Evolutionary conservation across 2,113 vertebrate genomes (phyloP), one percentile per base, ranked within the genome.

Genomic region (Ceyx melanurus): DNA sequence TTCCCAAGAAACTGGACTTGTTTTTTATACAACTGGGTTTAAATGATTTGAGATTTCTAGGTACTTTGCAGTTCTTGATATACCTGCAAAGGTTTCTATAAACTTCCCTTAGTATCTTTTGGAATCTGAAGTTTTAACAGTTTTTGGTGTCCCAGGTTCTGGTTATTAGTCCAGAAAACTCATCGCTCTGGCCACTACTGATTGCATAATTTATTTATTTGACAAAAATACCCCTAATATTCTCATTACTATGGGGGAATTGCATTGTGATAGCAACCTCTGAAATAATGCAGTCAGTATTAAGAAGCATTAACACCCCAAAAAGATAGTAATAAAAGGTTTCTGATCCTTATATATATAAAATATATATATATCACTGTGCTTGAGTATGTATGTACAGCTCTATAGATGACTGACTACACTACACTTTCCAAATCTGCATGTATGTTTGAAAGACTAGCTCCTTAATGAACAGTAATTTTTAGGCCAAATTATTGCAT

Each of bases 131-230:
- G 13, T 73, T 76, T 75, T 45, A 61, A 9, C 51, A 3, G 0
- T 60, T 54, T 78, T 8, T 78, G 7, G 0, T 72, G 5, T 76
- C 17, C 17, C 12, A 17, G 7, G 20, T 61, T 68, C 57, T 68
- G 15, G 9, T 11, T 5, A 1, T 71, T 77, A 6, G 5, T 54
- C 23, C 6, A 1, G 17, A 56, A n/a, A 7, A 43, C 12, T 0
- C 2, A 28, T n/a, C 5, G 0, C 14, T 43, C 26, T 82, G 23
- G 11, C 21, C 29, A 3, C 18, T 67, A 23, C 25, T 84, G 35
- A 12, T 11, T 10, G 6, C 4, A 4, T 26, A 4, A 86, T 78
- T 86, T 19, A 40, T 40, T 81, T 75, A 9, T 54, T 84, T 57
- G 14, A 6, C 65, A 18, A 45, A 76, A 84, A 5, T 40, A n/a